Base-by-base conservation (phyloP, 2,113 vertebrate species). In the Oceanodroma tethys region DNA sequence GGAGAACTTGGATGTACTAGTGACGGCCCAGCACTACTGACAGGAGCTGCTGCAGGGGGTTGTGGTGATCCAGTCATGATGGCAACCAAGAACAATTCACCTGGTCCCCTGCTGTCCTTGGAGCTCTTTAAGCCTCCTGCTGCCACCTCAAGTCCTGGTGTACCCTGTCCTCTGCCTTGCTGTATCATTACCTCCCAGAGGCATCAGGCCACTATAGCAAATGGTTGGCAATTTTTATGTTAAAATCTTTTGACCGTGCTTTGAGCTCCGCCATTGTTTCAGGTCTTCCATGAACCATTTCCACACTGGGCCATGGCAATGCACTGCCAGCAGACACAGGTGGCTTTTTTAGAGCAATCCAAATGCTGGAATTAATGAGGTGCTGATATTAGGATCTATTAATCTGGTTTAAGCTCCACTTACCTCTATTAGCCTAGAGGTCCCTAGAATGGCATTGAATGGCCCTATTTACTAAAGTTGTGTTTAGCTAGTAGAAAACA, bases 181-280 rank as follows among this genome's bases (percentile, higher is more conserved):
- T 58, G 20, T 43, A 19, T 40, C 29, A 2, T 34, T 38, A 22
- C 17, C 22, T 78, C 65, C 27, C 43, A 11, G 34, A 9, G 23
- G 27, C 4, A 22, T 40, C 11, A 13, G 29, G 27, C 42, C 15
- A 4, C 30, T 45, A 9, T 3, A 83, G 20, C 7, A 52, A 76
- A 40, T 0, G 1, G 20, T 32, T 0, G 2, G 25, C 43, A 55
- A 38, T 59, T 62, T 59, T 21, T 67, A 22, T 38, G 17, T 73
- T 60, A 36, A 55, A 53, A 32, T 32, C 22, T 56, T 38, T 30
- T 10, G 62, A 11, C 32, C 2, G 3, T 22, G 4, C 29, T n/a
- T n/a, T 47, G 32, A 81, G 36, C 20, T 74, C 40, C 1, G 4
- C 19, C 5, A 3, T 15, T 56, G 14, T 67, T 50, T 50, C 42